Conservation (phyloP, 2,888 invertebrate species). For the Chrysolina americana region DNA sequence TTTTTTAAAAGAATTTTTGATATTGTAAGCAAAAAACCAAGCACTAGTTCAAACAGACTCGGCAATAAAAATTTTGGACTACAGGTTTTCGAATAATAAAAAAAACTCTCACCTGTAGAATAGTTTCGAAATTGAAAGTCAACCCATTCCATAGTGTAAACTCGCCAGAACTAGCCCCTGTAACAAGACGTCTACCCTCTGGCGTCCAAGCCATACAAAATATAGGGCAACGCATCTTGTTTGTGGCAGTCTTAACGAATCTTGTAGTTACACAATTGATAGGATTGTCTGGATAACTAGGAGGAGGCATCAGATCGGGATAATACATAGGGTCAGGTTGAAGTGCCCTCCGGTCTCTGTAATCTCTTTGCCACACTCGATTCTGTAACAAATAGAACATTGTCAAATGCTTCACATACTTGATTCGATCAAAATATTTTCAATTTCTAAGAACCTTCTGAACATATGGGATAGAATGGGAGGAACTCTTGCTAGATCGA, state of each 20-base stretch:
- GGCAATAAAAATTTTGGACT: too few relatives aligned
- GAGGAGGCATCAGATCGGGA: constrained; percentile 93
- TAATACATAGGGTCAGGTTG: constrained; percentile 98
- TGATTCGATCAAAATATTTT: too few relatives aligned
- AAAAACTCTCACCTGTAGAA: constrained; percentile 85
- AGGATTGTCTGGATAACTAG: constrained; percentile 94
- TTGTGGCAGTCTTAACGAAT: constrained; percentile 99
- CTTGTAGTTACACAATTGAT: constrained; percentile 96
- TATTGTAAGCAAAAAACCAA: too few relatives aligned
- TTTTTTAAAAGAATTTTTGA: too few relatives aligned
- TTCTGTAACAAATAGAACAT: constrained; percentile 72
- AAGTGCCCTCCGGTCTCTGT: constrained; percentile 87
- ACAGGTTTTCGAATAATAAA: background rate
- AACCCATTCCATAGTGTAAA: constrained; percentile 99
- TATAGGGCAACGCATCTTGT: constrained; percentile 99
- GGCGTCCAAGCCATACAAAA: constrained; percentile 99
- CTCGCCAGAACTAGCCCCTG: constrained; percentile 99
- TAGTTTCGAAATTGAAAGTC: constrained; percentile 99
- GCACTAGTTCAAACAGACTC: too few relatives aligned
- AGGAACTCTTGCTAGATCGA: too few relatives aligned
- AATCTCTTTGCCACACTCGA: constrained; percentile 96
- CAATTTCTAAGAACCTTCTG: too few relatives aligned
- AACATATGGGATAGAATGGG: too few relatives aligned
- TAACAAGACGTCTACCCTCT: constrained; percentile 96
- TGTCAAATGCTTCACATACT: background rate